These are phyloP conservation scores for Peromyscus melanophrys DNA, from an alignment of 2,797 vertebrate genomes.

Conservation along the genomic window DNA sequence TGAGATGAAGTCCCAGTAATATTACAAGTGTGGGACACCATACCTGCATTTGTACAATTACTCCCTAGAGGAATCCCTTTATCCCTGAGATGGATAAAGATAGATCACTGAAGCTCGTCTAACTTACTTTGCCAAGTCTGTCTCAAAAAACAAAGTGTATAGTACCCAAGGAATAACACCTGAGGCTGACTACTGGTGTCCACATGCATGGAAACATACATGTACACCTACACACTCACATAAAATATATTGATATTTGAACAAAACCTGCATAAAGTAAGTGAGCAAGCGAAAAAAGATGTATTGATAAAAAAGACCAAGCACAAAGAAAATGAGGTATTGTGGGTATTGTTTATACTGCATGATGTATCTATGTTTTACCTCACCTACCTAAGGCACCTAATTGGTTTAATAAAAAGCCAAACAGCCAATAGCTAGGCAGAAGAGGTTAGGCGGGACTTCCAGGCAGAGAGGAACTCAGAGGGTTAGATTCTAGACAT, in stretches of 20 bases:
- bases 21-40: too few relatives aligned
- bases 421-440: not conserved
- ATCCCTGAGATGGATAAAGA: not conserved
- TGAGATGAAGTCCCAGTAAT: not conserved
- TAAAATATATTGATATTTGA: conserved; percentile 18
- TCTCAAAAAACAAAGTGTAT: not conserved
- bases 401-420: not conserved
- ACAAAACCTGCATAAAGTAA: conserved; percentile 55
- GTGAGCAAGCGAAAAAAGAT: not conserved
- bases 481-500: not conserved
- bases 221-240: not conserved
- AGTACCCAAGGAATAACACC: not conserved
- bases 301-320: conserved; percentile 18
- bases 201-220: not conserved
- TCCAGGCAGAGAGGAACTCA: not conserved
- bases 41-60: too few relatives aligned
- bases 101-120: not conserved
- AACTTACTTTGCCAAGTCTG: not conserved
- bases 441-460: not conserved
- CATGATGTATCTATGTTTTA: not conserved
- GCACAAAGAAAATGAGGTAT: not conserved
- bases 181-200: not conserved
- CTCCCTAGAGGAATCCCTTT: not conserved
- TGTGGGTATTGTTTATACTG: not conserved
- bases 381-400: not conserved